phyloP scores from a whole-genome alignment of 92 coral and sea anemone genomes.

The Phenganax stokvisi region DNA sequence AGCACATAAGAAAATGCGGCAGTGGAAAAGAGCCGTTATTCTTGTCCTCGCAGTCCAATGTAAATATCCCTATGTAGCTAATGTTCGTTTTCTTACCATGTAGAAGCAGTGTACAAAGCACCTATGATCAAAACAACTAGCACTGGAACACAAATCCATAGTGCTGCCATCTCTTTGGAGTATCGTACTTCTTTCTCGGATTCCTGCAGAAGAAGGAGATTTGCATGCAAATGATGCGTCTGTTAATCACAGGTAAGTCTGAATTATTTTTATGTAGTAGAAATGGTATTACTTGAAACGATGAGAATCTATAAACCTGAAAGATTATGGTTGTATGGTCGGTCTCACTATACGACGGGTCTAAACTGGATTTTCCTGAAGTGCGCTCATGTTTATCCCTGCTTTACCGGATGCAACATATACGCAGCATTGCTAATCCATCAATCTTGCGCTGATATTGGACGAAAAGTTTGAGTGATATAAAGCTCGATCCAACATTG shows the following conservation, averaged over 20 bases:
- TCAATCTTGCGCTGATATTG: too few relatives aligned
- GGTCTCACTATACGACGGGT: too few relatives aligned
- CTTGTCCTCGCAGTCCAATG: not conserved
- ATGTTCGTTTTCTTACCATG: slow-evolving; percentile 59
- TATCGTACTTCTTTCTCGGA: slow-evolving; percentile 77
- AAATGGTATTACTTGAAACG: not conserved
- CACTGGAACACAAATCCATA: slow-evolving; percentile 99
- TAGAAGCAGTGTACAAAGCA: slow-evolving; percentile 86
- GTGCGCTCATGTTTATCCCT: too few relatives aligned
- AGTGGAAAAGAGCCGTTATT: not conserved
- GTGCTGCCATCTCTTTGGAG: slow-evolving; percentile 83
- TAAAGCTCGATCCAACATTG: too few relatives aligned
- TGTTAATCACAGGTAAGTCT: not conserved
- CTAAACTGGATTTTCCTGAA: too few relatives aligned
- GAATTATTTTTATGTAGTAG: not conserved
- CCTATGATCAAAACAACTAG: slow-evolving; percentile 82
- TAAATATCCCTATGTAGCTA: not conserved
- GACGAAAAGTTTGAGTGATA: too few relatives aligned
- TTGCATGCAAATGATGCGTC: not conserved
- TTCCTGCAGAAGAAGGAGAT: slow-evolving; percentile 41
- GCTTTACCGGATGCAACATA: too few relatives aligned
- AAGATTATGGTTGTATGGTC: not conserved
- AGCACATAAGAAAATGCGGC: not conserved
- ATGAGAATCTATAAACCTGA: not conserved
- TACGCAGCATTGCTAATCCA: too few relatives aligned